These are phyloP conservation scores for Acropternis orthonyx DNA, from an alignment of 2,797 vertebrate species.

Conservation along the genomic window DNA sequence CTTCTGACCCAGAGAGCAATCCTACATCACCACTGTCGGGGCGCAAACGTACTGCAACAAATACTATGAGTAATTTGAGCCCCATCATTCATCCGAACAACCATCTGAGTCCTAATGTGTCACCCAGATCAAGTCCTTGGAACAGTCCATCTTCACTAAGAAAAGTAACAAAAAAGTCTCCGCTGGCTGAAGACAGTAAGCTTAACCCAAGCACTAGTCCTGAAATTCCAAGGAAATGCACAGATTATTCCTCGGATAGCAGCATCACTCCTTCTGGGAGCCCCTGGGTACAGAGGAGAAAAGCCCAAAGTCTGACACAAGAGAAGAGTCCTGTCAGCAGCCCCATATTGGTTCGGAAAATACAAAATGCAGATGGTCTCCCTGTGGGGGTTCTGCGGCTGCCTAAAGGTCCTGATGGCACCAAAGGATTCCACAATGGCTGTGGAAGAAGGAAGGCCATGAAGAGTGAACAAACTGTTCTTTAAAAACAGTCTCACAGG, in stretches of 20 bases:
- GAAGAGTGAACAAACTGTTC: neutral
- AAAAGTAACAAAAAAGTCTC: conserved; percentile 86
- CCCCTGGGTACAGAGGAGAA: conserved; percentile 94
- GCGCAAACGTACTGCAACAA: conserved; percentile 80
- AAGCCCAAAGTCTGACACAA: conserved; percentile 83
- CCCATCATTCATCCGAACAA: conserved; percentile 83
- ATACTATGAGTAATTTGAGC: conserved; percentile 85
- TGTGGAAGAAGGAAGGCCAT: conserved; percentile 78
- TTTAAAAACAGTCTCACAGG: neutral
- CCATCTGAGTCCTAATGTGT: conserved; percentile 90
- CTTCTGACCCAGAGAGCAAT: conserved; percentile 93
- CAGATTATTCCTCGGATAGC: conserved; percentile 96
- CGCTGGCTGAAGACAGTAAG: conserved; percentile 82
- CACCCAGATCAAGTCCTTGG: conserved; percentile 93
- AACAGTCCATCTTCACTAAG: conserved; percentile 89
- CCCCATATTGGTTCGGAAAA: conserved; percentile 86
- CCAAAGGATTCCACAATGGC: conserved; percentile 87
- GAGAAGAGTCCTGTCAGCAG: conserved; percentile 90
- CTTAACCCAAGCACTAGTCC: conserved; percentile 81
- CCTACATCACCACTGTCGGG: conserved; percentile 87
- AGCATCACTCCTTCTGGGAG: conserved; percentile 92
- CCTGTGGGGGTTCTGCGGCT: conserved; percentile 89
- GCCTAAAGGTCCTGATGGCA: conserved; percentile 92
- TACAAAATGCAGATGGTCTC: conserved; percentile 88
- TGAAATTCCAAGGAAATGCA: conserved; percentile 76